phyloP scores from a whole-genome alignment of 2,888 invertebrate species.

The Amphimallon solstitiale region DNA sequence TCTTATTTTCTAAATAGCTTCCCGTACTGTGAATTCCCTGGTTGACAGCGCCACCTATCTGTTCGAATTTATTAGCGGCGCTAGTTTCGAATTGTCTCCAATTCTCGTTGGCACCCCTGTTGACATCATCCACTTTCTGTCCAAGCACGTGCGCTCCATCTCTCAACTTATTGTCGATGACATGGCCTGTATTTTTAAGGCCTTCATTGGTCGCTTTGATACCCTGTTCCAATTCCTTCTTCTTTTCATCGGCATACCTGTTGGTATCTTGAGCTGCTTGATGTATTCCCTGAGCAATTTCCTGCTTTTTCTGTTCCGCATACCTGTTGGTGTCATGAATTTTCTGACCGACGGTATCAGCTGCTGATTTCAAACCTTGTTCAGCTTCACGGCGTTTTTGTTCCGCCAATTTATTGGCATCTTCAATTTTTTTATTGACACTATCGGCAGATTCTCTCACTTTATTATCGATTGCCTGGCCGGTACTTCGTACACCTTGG shows the following conservation, averaged over 20 bases:
- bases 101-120: slow-evolving; percentile 37
- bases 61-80: slow-evolving; percentile 41
- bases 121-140: slow-evolving; percentile 38
- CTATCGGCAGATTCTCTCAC: slow-evolving; percentile 42
- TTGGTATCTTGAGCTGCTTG: slow-evolving; percentile 35
- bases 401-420: slow-evolving; percentile 41
- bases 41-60: slow-evolving; percentile 42
- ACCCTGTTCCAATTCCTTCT: slow-evolving; percentile 28
- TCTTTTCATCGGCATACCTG: slow-evolving; percentile 33
- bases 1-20: slow-evolving; percentile 45
- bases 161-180: slow-evolving; percentile 44
- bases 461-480: slow-evolving; percentile 54
- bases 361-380: slow-evolving; percentile 35
- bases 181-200: slow-evolving; percentile 38
- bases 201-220: slow-evolving; percentile 15
- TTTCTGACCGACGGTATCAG: slow-evolving; percentile 28
- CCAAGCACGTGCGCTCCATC: slow-evolving; percentile 33
- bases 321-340: slow-evolving; percentile 43
- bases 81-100: slow-evolving; percentile 35
- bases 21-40: slow-evolving; percentile 45
- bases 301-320: slow-evolving; percentile 36
- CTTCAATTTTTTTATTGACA: slow-evolving; percentile 39
- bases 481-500: slow-evolving; percentile 38
- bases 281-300: slow-evolving; percentile 20
- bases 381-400: slow-evolving; percentile 31